Evolutionary conservation across 2,888 invertebrate genomes (phyloP).

Genomic region (Patella depressa): DNA sequence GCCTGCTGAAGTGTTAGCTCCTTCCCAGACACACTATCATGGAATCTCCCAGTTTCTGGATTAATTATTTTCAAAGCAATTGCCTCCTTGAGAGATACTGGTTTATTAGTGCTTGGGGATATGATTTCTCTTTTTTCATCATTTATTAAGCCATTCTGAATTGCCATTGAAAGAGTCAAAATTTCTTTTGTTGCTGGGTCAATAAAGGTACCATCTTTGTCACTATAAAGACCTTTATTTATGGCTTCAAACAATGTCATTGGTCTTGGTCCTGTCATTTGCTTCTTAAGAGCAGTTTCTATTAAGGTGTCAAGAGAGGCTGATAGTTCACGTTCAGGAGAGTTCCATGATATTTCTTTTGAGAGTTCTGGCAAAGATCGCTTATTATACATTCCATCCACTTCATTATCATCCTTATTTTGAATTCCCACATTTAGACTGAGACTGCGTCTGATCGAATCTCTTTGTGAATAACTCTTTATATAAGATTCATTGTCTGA

Average conservation of each 20-base stretch:
- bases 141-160: conserved; percentile 80
- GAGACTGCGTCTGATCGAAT: conserved; percentile 22
- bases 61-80: conserved; percentile 72
- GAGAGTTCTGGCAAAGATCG: not conserved
- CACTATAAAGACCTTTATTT: conserved; percentile 65
- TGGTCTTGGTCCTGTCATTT: conserved; percentile 41
- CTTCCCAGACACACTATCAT: conserved; percentile 74
- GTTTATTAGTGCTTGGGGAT: conserved; percentile 68
- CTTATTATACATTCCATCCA: conserved; percentile 14
- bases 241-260: conserved; percentile 55
- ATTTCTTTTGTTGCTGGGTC: conserved; percentile 87
- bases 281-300: conserved; percentile 43
- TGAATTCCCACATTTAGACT: conserved; percentile 27
- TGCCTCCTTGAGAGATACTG: conserved; percentile 87
- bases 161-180: conserved; percentile 85
- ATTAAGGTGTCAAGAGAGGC: conserved; percentile 57
- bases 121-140: conserved; percentile 35
- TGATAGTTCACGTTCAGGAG: conserved; percentile 51
- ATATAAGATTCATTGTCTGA: conserved; percentile 1
- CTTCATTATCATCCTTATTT: conserved; percentile 28
- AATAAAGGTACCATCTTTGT: conserved; percentile 79
- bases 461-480: conserved; percentile 16
- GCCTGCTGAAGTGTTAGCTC: conserved; percentile 77
- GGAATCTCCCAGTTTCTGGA: conserved; percentile 72
- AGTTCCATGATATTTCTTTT: conserved; percentile 27